Evolutionary conservation across 2,888 invertebrate genomes (phyloP).

Genomic region (Papilio gigon): DNA sequence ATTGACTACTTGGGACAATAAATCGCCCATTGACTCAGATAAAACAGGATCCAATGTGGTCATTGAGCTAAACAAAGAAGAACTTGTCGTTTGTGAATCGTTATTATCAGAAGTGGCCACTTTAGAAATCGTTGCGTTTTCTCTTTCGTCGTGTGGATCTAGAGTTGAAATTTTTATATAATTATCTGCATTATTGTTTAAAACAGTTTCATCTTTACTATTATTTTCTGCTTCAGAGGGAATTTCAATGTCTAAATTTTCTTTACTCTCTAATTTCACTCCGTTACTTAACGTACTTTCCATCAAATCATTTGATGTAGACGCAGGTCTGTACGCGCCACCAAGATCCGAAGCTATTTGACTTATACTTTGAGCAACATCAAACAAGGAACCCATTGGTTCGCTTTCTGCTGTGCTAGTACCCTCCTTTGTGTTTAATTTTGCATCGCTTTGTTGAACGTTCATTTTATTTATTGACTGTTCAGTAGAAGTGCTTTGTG

Average conservation of each 20-base stretch:
- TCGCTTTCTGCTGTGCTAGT: slow-evolving; percentile 52
- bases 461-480: slow-evolving; percentile 46
- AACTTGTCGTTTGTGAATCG: slow-evolving; percentile 46
- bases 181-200: slow-evolving; percentile 54
- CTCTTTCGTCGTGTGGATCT: slow-evolving; percentile 58
- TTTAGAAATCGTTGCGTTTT: slow-evolving; percentile 40
- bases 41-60: slow-evolving; percentile 71
- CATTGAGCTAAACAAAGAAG: slow-evolving; percentile 39
- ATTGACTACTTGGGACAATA: slow-evolving; percentile 77
- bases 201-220: slow-evolving; percentile 47
- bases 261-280: slow-evolving; percentile 71
- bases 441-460: slow-evolving; percentile 43
- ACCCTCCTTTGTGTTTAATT: slow-evolving; percentile 39
- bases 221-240: slow-evolving; percentile 56
- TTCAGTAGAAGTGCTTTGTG: slow-evolving; percentile 58
- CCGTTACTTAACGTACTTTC: slow-evolving; percentile 61
- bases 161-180: slow-evolving; percentile 73
- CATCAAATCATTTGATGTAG: slow-evolving; percentile 64
- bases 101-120: slow-evolving; percentile 17
- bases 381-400: slow-evolving; percentile 64
- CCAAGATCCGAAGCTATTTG: slow-evolving; percentile 79
- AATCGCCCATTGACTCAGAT: slow-evolving; percentile 76
- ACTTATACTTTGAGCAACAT: slow-evolving; percentile 77
- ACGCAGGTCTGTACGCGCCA: slow-evolving; percentile 64
- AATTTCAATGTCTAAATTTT: slow-evolving; percentile 71